Evolutionary conservation across 2,888 invertebrate genomes (phyloP), one percentile per base, ranked within the genome.

Genomic region (Megalurothrips usitatus): DNA sequence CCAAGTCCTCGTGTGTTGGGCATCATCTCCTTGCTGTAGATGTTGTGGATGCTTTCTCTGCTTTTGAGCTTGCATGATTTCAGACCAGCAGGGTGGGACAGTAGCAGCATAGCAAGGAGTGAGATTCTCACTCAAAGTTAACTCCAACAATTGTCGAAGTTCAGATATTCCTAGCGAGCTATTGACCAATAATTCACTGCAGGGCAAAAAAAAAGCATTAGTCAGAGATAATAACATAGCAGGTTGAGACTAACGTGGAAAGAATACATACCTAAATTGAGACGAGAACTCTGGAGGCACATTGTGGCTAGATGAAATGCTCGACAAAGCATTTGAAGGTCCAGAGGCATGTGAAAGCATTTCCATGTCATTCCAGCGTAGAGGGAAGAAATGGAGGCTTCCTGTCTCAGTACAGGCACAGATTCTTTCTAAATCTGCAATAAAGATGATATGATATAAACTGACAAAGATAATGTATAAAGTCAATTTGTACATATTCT

Each of bases 51-150:
- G 95, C 63, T 95, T 92, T 26, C 97, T 89, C 84, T 96, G 96
- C 82, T 96, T 92, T 86, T 96, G 96, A 9, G 96, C 96, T 83
- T 96, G 96, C 84, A 96, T 95, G 85, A 97, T 91, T 87, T 97
- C 96, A 83, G 93, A 94, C 97, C 97, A 97, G 87, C 96, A 97
- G 6, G 96, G 93, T 0, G 97, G 96, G 4, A 96, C 96, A 23
- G 96, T 96, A 0, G 96, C 96, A 81, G 94, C 92, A 86, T 95
- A 97, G 0, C 91, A 88, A 0, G 91, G 91, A 84, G 90, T 90
- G 81, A 92, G 87, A 83, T 91, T 90, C 85, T 95, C 94, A 85
- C 94, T 94, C 83, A 92, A 91, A 2, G 94, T 95, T 81, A 97
- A 87, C 75, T 92, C 90, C 84, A 94, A 92, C 80, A 97, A 88